A percentile compares a stretch with the other conserved stretches of the same genome.
phyloP scores from a whole-genome alignment of 2,888 invertebrate species.

The Pecten maximus region DNA sequence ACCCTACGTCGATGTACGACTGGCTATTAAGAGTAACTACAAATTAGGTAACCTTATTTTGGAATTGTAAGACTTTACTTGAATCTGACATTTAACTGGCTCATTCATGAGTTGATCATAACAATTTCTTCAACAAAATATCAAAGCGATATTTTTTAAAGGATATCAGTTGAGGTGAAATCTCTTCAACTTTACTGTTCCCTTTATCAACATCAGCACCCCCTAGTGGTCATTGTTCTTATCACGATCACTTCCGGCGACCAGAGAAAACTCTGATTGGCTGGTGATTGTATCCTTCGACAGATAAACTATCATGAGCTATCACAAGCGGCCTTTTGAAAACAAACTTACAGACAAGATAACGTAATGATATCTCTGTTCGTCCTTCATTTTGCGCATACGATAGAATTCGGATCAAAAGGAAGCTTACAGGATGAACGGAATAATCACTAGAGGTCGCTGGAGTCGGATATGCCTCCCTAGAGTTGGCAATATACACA shows the following conservation, averaged over 20 bases:
- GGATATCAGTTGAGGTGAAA: neutral
- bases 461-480: neutral
- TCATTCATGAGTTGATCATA: neutral
- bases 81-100: neutral
- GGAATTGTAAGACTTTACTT: neutral
- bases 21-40: neutral
- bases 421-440: neutral
- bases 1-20: neutral
- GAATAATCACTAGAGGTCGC: slow-evolving; percentile 1
- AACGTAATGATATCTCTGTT: neutral
- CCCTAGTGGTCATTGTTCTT: neutral
- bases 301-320: neutral
- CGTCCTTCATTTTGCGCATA: neutral
- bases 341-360: neutral
- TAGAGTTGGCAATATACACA: neutral
- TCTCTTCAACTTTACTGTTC: neutral
- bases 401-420: neutral
- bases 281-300: neutral
- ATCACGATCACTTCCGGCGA: neutral
- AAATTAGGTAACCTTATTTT: neutral
- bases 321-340: neutral
- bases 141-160: neutral
- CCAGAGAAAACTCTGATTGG: neutral
- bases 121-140: neutral
- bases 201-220: neutral